Evolutionary conservation across 2,888 invertebrate species (phyloP).

Genomic region (Teleogryllus oceanicus): DNA sequence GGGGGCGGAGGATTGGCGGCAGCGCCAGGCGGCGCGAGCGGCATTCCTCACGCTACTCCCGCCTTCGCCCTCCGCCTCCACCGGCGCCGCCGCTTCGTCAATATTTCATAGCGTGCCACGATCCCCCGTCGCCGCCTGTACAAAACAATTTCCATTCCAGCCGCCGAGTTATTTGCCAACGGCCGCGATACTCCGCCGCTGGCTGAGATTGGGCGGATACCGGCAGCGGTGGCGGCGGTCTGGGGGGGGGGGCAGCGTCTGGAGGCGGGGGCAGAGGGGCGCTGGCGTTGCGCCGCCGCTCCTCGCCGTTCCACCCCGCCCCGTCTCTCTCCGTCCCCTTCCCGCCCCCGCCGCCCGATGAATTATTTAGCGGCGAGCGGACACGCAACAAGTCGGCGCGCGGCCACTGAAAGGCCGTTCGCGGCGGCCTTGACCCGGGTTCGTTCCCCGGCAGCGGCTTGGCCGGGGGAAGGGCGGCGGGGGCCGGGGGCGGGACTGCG

Average conservation of each 20-base stretch:
- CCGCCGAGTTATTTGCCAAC: constrained; percentile 2
- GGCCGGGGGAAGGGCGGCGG: too few species aligned
- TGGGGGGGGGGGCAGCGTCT: neutral
- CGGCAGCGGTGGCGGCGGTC: neutral
- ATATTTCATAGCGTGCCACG: constrained; percentile 3
- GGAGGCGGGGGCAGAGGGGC: too few species aligned
- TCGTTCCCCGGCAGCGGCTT: neutral
- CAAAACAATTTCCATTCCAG: constrained; percentile 2
- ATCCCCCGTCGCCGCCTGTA: neutral
- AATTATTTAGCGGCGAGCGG: neutral
- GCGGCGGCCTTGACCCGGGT: constrained; percentile 11
- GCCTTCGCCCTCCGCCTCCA: neutral
- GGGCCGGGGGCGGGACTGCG: too few species aligned
- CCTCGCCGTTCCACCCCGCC: too few species aligned
- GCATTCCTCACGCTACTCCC: neutral
- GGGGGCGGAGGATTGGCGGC: neutral
- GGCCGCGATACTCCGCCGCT: neutral
- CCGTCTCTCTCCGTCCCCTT: neutral
- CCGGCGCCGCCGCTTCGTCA: constrained; percentile 1
- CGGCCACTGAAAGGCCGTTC: neutral
- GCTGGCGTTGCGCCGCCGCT: too few species aligned
- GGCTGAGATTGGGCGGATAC: neutral
- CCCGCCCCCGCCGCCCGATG: neutral
- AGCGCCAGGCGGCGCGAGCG: neutral
- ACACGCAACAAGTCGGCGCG: constrained; percentile 6